These are phyloP conservation scores for Deilephila porcellus DNA, from an alignment of 2,888 invertebrate genomes.

Conservation along the genomic window DNA sequence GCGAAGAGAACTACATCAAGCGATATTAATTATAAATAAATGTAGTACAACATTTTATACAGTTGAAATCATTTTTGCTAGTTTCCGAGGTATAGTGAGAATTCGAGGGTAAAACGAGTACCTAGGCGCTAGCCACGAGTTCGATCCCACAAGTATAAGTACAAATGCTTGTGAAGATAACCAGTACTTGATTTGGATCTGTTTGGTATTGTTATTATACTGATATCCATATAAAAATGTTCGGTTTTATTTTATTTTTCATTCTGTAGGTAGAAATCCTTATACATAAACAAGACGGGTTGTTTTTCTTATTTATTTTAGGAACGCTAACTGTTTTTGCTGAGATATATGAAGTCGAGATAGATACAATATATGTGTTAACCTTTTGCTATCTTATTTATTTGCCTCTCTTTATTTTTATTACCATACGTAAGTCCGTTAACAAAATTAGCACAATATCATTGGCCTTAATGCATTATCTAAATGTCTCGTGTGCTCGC, in stretches of 20 bases:
- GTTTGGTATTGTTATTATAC: too few species aligned
- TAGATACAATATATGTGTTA: constrained; percentile 9
- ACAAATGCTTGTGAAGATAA: too few species aligned
- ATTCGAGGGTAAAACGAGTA: too few species aligned
- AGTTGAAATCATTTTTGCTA: too few species aligned
- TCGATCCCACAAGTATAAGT: too few species aligned
- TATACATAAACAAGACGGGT: neutral
- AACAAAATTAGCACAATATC: constrained; percentile 21
- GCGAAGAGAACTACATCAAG: too few species aligned
- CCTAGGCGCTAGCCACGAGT: too few species aligned
- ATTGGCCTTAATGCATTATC: constrained; percentile 22
- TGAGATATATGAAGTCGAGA: neutral
- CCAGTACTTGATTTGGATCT: too few species aligned
- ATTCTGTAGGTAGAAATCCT: neutral
- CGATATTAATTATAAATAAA: too few species aligned
- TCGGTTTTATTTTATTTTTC: neutral
- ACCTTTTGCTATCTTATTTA: constrained; percentile 17
- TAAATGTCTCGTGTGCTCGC: constrained; percentile 1
- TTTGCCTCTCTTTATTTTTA: constrained; percentile 20
- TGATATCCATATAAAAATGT: neutral
- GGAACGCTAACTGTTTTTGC: neutral
- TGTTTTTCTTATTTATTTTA: constrained; percentile 8
- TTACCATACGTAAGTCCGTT: constrained; percentile 8
- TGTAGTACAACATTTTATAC: too few species aligned
- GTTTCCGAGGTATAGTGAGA: too few species aligned